Conservation (phyloP, 2,113 vertebrate genomes). For the Tragelaphus scriptus region DNA sequence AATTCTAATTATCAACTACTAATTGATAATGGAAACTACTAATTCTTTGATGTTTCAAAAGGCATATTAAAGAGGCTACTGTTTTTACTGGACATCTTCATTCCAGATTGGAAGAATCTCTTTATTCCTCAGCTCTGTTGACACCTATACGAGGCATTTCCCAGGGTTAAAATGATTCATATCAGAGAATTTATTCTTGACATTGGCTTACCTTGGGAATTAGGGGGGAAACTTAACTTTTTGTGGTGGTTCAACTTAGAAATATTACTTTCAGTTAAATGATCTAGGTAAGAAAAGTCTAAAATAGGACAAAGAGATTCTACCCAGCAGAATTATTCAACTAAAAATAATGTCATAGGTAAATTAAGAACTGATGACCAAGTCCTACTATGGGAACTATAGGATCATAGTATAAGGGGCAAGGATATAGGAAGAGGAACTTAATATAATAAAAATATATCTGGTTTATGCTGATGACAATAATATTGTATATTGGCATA, state of each 20-base stretch:
- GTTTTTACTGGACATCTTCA: not conserved
- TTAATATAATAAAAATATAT: not conserved
- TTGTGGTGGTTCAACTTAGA: not conserved
- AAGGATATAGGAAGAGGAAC: not conserved
- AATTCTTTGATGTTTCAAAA: slow-evolving; percentile 19
- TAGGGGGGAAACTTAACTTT: not conserved
- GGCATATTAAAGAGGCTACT: not conserved
- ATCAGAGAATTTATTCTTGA: not conserved
- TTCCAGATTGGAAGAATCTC: not conserved
- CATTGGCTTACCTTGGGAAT: not conserved
- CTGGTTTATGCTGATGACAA: not conserved
- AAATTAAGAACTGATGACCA: not conserved
- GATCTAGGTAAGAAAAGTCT: not conserved
- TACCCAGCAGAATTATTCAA: not conserved
- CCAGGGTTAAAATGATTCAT: not conserved
- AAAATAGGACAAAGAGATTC: not conserved
- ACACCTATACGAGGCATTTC: not conserved
- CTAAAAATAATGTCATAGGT: not conserved
- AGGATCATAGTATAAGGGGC: not conserved
- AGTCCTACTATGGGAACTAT: not conserved
- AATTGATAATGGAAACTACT: not conserved
- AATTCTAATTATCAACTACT: not conserved
- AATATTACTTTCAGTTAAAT: not conserved
- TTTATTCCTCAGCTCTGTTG: not conserved
- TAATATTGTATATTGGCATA: not conserved